These are phyloP conservation scores for Watsonalla cultraria DNA, from an alignment of 2,888 invertebrate genomes.

Conservation along the genomic window DNA sequence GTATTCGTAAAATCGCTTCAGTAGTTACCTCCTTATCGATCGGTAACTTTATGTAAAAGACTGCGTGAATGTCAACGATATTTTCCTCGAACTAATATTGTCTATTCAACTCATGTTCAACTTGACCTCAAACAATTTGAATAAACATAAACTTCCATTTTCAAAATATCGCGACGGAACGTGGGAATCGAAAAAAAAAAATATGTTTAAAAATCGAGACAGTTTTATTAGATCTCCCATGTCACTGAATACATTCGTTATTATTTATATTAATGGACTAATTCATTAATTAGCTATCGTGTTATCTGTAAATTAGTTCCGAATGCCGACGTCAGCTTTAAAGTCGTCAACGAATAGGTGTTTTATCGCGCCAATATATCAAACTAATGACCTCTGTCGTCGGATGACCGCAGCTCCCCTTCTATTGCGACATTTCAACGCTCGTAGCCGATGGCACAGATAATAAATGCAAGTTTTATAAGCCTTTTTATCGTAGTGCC, in stretches of 20 bases:
- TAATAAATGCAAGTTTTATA: slow-evolving; percentile 64
- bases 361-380: slow-evolving; percentile 45
- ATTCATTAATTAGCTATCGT: slow-evolving; percentile 1
- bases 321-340: background rate
- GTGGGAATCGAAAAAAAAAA: no score
- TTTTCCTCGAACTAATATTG: no score
- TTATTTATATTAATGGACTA: background rate
- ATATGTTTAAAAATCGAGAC: background rate
- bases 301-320: slow-evolving; percentile 2
- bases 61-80: no score
- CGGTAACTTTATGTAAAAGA: no score
- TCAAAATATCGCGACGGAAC: no score
- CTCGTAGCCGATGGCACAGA: slow-evolving; percentile 41
- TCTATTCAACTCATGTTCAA: no score
- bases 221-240: background rate
- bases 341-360: slow-evolving; percentile 20
- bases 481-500: slow-evolving; percentile 48
- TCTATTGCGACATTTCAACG: slow-evolving; percentile 35
- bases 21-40: no score
- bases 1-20: background rate
- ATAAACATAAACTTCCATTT: no score
- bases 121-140: no score
- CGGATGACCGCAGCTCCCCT: slow-evolving; percentile 34
- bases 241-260: background rate
- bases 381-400: slow-evolving; percentile 49